Evolutionary conservation across 37 sponge, comb jelly and placozoan genomes (phyloP), one percentile per base, ranked within the genome.

Genomic region (Oopsacas minuta): DNA sequence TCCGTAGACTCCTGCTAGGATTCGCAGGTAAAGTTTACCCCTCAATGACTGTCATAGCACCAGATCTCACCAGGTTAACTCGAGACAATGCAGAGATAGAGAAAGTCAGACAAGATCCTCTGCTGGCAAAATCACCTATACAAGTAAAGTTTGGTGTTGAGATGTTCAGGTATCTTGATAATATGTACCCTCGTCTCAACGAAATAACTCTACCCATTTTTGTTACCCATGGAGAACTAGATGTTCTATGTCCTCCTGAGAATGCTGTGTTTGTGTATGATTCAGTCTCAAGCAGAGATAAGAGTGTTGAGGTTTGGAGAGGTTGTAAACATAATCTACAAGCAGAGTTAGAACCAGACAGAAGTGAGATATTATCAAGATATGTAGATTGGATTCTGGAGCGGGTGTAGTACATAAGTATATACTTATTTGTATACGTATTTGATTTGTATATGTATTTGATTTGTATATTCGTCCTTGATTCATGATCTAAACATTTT

Each of bases 361-460:
- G 75, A 12, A 61, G 75, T 34, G 75, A 61, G 75, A 34, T 61
- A 34, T 12, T 61, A n/a, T 25, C 20, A 34, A 61, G 75, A 61
- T 61, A 61, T 61, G 75, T 61, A 25, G 28, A 61, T 25, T 61
- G 75, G 75, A 61, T 61, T n/a, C 75, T 61, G 17, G 75, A 61
- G 1, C 22, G 75, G 28, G 28, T 61, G 49, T 42, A 42, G 49
- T 8, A n/a, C n/a, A n/a, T n/a, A n/a, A n/a, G n/a, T n/a, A n/a
- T n/a, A n/a, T n/a, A n/a, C n/a, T n/a, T n/a, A n/a, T n/a, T n/a
- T n/a, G n/a, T n/a, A n/a, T n/a, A n/a, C n/a, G n/a, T n/a, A n/a
- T n/a, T n/a, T n/a, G n/a, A n/a, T n/a, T n/a, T n/a, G n/a, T n/a
- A n/a, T n/a, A n/a, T n/a, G n/a, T n/a, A n/a, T n/a, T n/a, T n/a